phyloP scores from a whole-genome alignment of 2,797 vertebrate genomes.

The Simalia tracyae region DNA sequence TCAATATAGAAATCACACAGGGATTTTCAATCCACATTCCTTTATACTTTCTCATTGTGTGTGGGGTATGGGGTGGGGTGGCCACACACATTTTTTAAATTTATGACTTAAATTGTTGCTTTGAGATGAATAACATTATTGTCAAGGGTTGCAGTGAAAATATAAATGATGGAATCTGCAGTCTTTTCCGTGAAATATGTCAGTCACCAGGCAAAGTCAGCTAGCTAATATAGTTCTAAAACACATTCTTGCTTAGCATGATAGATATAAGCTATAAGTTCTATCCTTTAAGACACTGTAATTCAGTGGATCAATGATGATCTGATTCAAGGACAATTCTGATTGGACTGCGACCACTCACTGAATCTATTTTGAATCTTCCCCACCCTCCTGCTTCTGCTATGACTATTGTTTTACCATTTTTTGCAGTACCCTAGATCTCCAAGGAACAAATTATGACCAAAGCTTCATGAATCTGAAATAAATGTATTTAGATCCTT shows the following conservation, averaged over 20 bases:
- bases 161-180: background rate
- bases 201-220: background rate
- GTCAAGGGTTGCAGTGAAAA: background rate
- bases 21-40: background rate
- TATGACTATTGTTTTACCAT: background rate
- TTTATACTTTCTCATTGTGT: background rate
- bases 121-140: background rate
- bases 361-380: background rate
- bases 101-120: background rate
- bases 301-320: background rate
- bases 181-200: background rate
- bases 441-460: background rate
- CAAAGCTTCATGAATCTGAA: background rate
- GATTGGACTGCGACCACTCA: background rate
- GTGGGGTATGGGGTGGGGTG: background rate
- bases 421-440: background rate
- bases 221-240: background rate
- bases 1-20: background rate
- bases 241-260: background rate
- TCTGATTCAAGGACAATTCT: background rate
- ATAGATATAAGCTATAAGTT: background rate
- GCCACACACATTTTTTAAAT: background rate
- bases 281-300: background rate
- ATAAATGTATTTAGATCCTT: background rate
- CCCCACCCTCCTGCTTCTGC: background rate